A percentile compares a stretch with the other conserved stretches of the same genome.
Conservation (phyloP, 1,140 invertebrate species). For the Nasonia longicornis region DNA sequence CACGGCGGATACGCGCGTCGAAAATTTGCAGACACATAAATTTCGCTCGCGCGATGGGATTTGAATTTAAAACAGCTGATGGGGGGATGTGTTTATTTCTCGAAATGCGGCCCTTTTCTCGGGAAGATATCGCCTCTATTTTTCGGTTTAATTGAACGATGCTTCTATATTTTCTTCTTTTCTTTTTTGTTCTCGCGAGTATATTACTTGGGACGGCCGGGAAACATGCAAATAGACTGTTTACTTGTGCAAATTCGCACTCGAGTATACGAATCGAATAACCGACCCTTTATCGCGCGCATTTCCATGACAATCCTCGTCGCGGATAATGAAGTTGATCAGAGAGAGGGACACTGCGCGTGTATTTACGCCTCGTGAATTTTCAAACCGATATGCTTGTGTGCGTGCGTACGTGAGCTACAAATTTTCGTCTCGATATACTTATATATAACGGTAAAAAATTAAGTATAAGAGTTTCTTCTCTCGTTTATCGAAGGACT, state of each 20-base stretch:
- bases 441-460: neutral
- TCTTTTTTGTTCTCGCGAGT: neutral
- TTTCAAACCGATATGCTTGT: neutral
- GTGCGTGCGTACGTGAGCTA: neutral
- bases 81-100: neutral
- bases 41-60: neutral
- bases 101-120: neutral
- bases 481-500: neutral
- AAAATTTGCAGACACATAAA: slow-evolving; percentile 18
- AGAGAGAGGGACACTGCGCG: neutral
- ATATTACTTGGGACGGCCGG: neutral
- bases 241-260: slow-evolving; percentile 39
- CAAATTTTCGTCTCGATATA: neutral
- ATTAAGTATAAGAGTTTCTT: neutral
- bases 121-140: neutral
- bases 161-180: neutral
- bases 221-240: slow-evolving; percentile 22
- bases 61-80: slow-evolving; percentile 6
- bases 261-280: slow-evolving; percentile 37
- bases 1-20: neutral
- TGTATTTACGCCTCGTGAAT: neutral
- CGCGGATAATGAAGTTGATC: slow-evolving; percentile 30
- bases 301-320: slow-evolving; percentile 39
- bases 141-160: neutral
- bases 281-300: slow-evolving; percentile 10